Evolutionary conservation across 2,888 invertebrate genomes (phyloP), one percentile per base, ranked within the genome.

Genomic region (Byasa hedistus): DNA sequence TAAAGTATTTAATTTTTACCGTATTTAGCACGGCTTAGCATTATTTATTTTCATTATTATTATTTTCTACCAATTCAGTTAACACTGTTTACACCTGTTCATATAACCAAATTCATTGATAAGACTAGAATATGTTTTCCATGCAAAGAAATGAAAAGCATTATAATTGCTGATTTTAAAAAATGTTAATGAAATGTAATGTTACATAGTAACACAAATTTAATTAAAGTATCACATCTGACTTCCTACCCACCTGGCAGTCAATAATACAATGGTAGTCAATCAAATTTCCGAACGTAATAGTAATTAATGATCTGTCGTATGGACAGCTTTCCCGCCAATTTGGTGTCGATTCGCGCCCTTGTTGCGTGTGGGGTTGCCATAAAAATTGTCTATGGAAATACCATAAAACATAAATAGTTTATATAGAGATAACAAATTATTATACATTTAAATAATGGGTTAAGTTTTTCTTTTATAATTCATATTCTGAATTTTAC

Each of bases 251-350:
- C 44, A 88, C 78, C 84, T 88, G 86, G 84, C 81, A 86, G 87
- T 87, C 82, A 84, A 77, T 77, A 82, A 82, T 84, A 86, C 85
- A 86, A 85, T 81, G 79, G 78, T 74, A 73, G 79, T 80, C 15
- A 52, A 79, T 56, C 82, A 78, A 84, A 83, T 85, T 86, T 86
- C 78, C 83, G 84, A 86, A 85, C 78, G 78, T 71, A 87, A 87
- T 89, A 21, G 52, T 52, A 88, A 90, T 86, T 88, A 89, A 89
- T 89, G 84, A 89, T 87, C 88, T 89, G 87, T 89, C 89, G 87
- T 86, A 85, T 75, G 75, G 73, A 76, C 81, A 80, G 80, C 81
- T 87, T 89, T 89, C 86, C 87, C 88, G 89, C 87, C 87, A 87
- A 87, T 87, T 89, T 88, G 83, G 79, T 75, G 78, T 79, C 78